A percentile compares a stretch with the other conserved stretches of the same genome.
phyloP scores from a whole-genome alignment of 1,140 invertebrate genomes.

The Conus ventricosus region DNA sequence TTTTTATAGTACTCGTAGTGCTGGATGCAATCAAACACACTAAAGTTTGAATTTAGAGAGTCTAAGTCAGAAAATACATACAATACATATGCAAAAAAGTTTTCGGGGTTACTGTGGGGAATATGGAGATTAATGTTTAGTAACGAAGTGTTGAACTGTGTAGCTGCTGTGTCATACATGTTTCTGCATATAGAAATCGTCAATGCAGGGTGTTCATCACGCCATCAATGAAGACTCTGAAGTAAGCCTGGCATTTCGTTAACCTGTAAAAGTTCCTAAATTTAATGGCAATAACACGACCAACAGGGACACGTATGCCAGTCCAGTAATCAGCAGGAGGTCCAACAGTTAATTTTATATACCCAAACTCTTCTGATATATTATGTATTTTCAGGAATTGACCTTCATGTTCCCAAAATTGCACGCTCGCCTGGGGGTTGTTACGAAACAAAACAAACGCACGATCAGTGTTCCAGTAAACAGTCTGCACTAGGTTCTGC shows the following conservation, averaged over 20 bases:
- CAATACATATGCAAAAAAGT: too few species aligned
- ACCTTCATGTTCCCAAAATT: too few species aligned
- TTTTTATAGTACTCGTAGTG: neutral
- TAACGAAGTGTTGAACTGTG: neutral
- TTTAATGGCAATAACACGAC: neutral
- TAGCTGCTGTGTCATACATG: neutral
- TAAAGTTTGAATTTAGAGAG: neutral
- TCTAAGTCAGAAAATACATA: too few species aligned
- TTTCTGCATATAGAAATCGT: neutral
- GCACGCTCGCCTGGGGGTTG: too few species aligned
- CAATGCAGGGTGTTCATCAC: neutral
- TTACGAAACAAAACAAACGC: neutral
- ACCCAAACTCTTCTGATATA: too few species aligned
- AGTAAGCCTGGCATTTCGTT: neutral
- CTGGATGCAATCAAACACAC: neutral
- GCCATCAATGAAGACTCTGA: neutral
- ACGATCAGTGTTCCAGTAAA: neutral
- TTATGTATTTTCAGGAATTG: too few species aligned
- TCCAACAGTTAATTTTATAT: too few species aligned
- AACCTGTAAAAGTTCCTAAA: neutral
- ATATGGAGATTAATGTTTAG: neutral
- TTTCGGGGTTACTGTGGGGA: neutral
- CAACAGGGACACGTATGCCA: neutral
- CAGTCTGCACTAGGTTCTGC: neutral
- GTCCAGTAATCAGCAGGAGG: neutral